A percentile compares a stretch with the other conserved stretches of the same genome.
Evolutionary conservation across 1,140 invertebrate genomes (phyloP).

Genomic region (Drosophila sp.): DNA sequence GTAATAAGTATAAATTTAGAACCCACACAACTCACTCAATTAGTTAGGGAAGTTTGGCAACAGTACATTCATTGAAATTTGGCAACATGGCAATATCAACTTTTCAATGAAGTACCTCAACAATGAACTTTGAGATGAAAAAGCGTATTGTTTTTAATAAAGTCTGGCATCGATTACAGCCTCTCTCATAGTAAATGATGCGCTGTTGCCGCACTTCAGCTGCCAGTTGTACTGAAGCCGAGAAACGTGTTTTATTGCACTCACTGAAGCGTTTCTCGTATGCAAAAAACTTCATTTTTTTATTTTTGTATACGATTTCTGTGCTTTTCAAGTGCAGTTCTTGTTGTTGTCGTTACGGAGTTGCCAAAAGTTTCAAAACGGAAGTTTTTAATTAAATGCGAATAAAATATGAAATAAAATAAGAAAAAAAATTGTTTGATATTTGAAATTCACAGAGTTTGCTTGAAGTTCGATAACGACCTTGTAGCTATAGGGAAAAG

Average conservation of each 20-base stretch:
- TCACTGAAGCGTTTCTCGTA: conserved; percentile 58
- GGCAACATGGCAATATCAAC: conserved; percentile 15
- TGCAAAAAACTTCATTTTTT: conserved; percentile 15
- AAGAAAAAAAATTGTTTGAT: no score
- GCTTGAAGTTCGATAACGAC: conserved; percentile 43
- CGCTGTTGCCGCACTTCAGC: conserved; percentile 44
- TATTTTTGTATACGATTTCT: not conserved
- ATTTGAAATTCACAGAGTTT: conserved; percentile 11
- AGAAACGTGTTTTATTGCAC: conserved; percentile 55
- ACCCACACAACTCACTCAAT: no score
- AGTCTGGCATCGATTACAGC: conserved; percentile 38
- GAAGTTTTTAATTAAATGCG: conserved; percentile 76
- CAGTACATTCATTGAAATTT: conserved; percentile 6
- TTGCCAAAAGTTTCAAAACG: conserved; percentile 44
- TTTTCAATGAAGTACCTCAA: not conserved
- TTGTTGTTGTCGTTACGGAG: conserved; percentile 35
- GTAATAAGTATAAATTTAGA: not conserved
- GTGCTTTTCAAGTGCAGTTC: conserved; percentile 53
- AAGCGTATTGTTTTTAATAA: conserved; percentile 12
- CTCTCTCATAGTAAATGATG: conserved; percentile 9
- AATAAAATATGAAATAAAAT: conserved; percentile 20
- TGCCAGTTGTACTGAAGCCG: conserved; percentile 4
- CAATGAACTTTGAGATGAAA: not conserved
- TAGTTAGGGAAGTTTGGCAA: conserved; percentile 8
- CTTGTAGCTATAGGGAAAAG: conserved; percentile 63